phyloP scores from a whole-genome alignment of 2,113 vertebrate species.

The Hymenochirus boettgeri region DNA sequence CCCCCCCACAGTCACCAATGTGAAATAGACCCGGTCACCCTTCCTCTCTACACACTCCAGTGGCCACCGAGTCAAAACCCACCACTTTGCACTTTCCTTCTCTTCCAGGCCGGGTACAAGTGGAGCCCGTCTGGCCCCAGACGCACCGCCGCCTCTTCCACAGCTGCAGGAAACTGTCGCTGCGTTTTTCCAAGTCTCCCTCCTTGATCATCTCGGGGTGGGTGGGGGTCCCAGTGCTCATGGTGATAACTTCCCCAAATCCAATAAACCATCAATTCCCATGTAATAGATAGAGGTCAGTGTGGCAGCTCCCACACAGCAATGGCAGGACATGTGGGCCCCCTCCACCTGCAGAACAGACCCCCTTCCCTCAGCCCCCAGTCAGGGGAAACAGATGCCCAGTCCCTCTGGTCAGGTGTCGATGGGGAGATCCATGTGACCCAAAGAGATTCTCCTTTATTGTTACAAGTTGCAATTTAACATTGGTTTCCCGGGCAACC shows the following conservation, averaged over 20 bases:
- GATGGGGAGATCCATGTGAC: too few species aligned
- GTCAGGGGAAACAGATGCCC: not conserved
- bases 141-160: slow-evolving; percentile 96
- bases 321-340: too few species aligned
- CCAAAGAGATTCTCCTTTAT: too few species aligned
- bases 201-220: slow-evolving; percentile 62
- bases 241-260: not conserved
- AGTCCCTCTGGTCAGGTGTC: not conserved
- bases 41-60: slow-evolving; percentile 96
- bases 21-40: slow-evolving; percentile 95
- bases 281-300: not conserved
- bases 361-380: not conserved
- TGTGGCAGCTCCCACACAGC: too few species aligned
- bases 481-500: too few species aligned
- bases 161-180: slow-evolving; percentile 92
- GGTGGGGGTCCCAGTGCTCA: not conserved
- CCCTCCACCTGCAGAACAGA: not conserved
- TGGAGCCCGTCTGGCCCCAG: slow-evolving; percentile 89
- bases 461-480: not conserved
- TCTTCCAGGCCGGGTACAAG: slow-evolving; percentile 36
- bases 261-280: too few species aligned
- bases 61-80: slow-evolving; percentile 93
- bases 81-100: slow-evolving; percentile 73
- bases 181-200: slow-evolving; percentile 89
- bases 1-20: slow-evolving; percentile 89